Evolutionary conservation across 1,140 invertebrate species (phyloP).

Genomic region (Calosoma granatense): DNA sequence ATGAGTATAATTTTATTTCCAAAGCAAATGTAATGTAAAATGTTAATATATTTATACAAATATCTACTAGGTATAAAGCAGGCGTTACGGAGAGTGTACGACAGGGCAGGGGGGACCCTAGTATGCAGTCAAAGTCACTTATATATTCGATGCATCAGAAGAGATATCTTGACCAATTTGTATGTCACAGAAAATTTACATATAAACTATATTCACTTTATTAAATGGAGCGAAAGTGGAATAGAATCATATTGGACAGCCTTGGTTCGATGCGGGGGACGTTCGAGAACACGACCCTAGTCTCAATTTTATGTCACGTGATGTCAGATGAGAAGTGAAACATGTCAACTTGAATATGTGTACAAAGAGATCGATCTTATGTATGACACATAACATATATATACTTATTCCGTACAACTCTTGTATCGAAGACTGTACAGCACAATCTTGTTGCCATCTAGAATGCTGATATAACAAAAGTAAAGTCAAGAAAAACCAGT

Average conservation of each 20-base stretch:
- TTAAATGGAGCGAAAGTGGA: background rate
- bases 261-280: background rate
- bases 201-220: background rate
- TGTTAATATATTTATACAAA: background rate
- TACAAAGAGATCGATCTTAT: background rate
- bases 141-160: background rate
- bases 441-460: too few species aligned
- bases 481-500: too few species aligned
- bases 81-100: background rate
- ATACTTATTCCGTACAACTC: too few species aligned
- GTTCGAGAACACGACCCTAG: too few species aligned
- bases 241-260: background rate
- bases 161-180: background rate
- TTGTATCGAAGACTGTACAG: too few species aligned
- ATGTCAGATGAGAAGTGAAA: background rate
- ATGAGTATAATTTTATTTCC: background rate
- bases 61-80: background rate
- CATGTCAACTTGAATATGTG: background rate
- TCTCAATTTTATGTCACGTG: too few species aligned
- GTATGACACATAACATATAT: too few species aligned
- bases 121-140: background rate
- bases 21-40: background rate
- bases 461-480: too few species aligned
- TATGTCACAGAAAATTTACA: background rate
- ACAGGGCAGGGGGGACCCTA: background rate